These are phyloP conservation scores for Dasysyrphus albostriatus DNA, from an alignment of 2,888 invertebrate species.

Conservation along the genomic window DNA sequence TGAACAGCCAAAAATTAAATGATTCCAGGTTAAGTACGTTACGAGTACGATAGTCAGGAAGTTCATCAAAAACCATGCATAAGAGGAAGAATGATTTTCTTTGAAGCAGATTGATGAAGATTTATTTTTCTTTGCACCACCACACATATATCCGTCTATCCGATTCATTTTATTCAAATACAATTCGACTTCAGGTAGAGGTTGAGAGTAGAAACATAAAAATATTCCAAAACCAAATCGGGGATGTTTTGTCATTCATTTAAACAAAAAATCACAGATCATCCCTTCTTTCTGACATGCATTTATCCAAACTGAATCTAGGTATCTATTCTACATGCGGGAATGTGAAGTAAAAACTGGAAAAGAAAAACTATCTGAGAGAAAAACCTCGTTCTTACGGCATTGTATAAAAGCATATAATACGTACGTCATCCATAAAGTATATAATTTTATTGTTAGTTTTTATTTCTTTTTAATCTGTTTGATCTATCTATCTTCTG, in stretches of 20 bases:
- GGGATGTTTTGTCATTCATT: not conserved
- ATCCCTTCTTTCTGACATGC: not conserved
- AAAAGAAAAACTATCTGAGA: not conserved
- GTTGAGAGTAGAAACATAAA: not conserved
- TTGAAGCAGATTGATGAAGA: not conserved
- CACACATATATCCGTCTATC: not conserved
- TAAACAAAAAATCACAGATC: not conserved
- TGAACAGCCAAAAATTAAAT: not conserved
- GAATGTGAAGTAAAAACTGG: not conserved
- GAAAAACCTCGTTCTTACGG: not conserved
- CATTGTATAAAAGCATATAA: constrained; percentile 10
- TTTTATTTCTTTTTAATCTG: not conserved
- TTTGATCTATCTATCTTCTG: constrained; percentile 14
- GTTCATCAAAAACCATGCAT: not conserved
- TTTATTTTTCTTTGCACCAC: not conserved
- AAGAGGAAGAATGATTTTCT: not conserved
- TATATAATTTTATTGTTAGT: not conserved
- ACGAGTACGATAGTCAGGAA: not conserved
- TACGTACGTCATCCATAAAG: constrained; percentile 16
- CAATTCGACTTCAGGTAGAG: not conserved
- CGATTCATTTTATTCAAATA: not conserved
- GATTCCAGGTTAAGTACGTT: no score
- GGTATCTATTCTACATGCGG: not conserved
- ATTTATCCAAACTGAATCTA: not conserved
- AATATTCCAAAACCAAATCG: not conserved